Conservation (phyloP, 2,888 invertebrate genomes). For the Tenthredo amoena region DNA sequence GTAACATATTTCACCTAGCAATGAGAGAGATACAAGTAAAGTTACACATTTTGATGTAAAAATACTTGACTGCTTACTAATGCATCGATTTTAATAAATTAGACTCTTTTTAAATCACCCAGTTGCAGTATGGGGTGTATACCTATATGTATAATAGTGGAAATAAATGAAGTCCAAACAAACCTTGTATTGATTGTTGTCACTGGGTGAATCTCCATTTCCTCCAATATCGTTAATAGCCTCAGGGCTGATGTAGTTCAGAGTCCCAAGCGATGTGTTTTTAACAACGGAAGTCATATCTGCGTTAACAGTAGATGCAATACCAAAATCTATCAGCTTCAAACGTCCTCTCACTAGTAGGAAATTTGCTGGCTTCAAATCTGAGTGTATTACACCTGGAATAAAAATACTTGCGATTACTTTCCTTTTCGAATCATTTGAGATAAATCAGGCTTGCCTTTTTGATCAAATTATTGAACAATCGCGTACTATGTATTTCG, state of each 20-base stretch:
- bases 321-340: constrained; percentile 98
- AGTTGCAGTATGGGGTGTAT: neutral
- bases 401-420: constrained; percentile 24
- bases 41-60: neutral
- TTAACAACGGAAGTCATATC: constrained; percentile 95
- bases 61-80: neutral
- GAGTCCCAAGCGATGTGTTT: constrained; percentile 91
- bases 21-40: neutral
- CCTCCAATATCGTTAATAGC: constrained; percentile 85
- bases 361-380: constrained; percentile 98
- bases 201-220: constrained; percentile 73
- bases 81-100: neutral
- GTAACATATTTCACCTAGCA: neutral
- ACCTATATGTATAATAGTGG: neutral
- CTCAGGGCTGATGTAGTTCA: constrained; percentile 98
- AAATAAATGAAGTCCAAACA: neutral
- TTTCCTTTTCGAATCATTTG: neutral
- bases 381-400: constrained; percentile 96
- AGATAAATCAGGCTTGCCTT: neutral
- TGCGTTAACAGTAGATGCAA: constrained; percentile 91
- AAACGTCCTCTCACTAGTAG: constrained; percentile 90
- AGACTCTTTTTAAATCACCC: neutral
- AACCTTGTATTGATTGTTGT: constrained; percentile 69
- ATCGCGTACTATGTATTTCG: neutral
- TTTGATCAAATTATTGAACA: neutral